Evolutionary conservation across 2,888 invertebrate genomes (phyloP).

Genomic region (Pseudanteris insignis): DNA sequence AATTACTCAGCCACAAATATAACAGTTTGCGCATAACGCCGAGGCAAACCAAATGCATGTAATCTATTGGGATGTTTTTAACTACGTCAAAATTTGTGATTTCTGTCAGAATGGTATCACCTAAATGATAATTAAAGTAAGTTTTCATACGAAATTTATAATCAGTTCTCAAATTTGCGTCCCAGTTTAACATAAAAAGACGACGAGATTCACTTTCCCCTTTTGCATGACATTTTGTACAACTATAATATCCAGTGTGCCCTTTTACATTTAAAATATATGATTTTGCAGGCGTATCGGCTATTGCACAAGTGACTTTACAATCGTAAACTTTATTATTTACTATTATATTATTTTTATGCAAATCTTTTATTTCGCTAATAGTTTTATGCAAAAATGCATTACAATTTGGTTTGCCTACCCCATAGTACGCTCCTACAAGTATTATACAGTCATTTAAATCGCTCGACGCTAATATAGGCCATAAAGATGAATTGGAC

Average conservation of each 20-base stretch:
- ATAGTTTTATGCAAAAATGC: no score
- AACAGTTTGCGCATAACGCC: conserved; percentile 8
- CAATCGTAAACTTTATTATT: conserved; percentile 5
- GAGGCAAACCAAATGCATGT: conserved; percentile 12
- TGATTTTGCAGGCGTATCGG: conserved; percentile 23
- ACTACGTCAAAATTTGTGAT: conserved; percentile 7
- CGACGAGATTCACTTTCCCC: background rate
- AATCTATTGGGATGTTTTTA: conserved; percentile 3
- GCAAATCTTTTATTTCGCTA: conserved; percentile 14
- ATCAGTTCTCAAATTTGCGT: conserved; percentile 2
- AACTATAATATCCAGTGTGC: conserved; percentile 10
- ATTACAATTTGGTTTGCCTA: conserved; percentile 23
- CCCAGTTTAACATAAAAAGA: conserved; percentile 1
- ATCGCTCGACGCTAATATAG: conserved; percentile 41
- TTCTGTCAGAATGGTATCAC: background rate
- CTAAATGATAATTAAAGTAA: conserved; percentile 2
- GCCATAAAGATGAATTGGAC: conserved; percentile 43
- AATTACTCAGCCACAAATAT: conserved; percentile 5
- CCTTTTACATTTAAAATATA: conserved; percentile 16
- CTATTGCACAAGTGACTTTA: conserved; percentile 3
- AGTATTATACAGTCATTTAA: conserved; percentile 29
- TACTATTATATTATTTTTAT: conserved; percentile 31
- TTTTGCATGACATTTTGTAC: conserved; percentile 14
- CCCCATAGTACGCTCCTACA: conserved; percentile 44
- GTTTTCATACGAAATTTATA: background rate